Base-by-base conservation (phyloP, 2,113 vertebrate genomes). In the Cairina moschata region DNA sequence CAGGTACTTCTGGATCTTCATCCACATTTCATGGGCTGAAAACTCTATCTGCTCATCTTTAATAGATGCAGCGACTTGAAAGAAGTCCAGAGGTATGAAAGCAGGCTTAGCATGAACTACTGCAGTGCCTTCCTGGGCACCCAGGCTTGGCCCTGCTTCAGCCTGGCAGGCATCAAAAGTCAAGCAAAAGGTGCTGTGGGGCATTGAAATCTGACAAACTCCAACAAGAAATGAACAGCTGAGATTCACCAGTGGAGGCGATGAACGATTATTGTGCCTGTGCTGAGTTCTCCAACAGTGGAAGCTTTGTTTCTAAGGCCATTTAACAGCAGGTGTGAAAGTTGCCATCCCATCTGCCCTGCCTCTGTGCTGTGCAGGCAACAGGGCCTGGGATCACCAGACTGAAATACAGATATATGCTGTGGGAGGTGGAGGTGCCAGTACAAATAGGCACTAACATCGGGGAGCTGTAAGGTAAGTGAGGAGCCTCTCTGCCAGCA, bases 111-210 rank as follows among this genome's bases (percentile, higher is more conserved):
- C 28, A 13, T 0, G 0, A 75, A 3, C 26, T 58, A 1, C 56
- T 20, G 32, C 5, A 22, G n/a, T 31, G 34, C 54, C 55, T 77
- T 26, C 29, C 55, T 48, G n/a, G 40, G 11, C 8, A 67, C 29
- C 11, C 36, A 18, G 8, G 55, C 8, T 29, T 29, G 52, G 9
- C 40, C 48, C 40, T 63, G 26, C 18, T 75, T 71, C 29, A 12
- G 1, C 18, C 8, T 65, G 14, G 28, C 5, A 28, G 18, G 2
- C 3, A 5, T 50, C 7, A 11, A 1, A 8, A 15, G 6, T 36
- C 22, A 62, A 7, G 5, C 2, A 40, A 29, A 63, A 44, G 20
- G 10, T 10, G 4, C 3, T 34, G 3, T 6, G 50, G 38, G 50
- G 46, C 60, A 18, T 17, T 66, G 22, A 58, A 71, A 9, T 17